Percentiles rank a stretch among this genome's conserved stretches.
These are phyloP conservation scores for Sphaerophoria taeniata DNA, from an alignment of 2,888 invertebrate genomes.

Conservation along the genomic window DNA sequence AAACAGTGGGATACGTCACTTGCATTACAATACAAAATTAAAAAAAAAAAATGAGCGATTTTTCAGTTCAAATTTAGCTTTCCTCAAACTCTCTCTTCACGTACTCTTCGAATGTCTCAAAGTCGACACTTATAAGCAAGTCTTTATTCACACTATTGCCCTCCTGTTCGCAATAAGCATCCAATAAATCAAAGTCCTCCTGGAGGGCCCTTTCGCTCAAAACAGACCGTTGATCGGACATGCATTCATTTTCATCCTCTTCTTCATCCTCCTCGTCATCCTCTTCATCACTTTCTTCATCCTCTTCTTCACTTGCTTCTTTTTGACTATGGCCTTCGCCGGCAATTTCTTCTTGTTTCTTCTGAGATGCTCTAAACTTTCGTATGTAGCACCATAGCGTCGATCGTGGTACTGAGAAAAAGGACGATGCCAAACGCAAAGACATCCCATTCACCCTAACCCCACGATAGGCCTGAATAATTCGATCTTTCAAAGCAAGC, in stretches of 20 bases:
- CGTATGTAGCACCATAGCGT: constrained; percentile 70
- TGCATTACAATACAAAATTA: too few relatives aligned
- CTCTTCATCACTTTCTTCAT: background rate
- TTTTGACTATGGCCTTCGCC: background rate
- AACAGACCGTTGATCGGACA: background rate
- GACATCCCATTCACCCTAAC: constrained; percentile 75
- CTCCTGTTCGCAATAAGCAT: constrained; percentile 14
- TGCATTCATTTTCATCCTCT: background rate
- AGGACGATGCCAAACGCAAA: constrained; percentile 74
- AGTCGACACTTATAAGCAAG: constrained; percentile 58
- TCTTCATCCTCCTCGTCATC: background rate
- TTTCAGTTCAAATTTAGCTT: background rate
- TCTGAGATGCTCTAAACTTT: constrained; percentile 41
- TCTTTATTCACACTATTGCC: constrained; percentile 37
- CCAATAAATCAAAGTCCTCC: constrained; percentile 30
- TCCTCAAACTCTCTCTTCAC: constrained; percentile 55
- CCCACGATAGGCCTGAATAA: constrained; percentile 73
- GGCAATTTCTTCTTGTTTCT: background rate
- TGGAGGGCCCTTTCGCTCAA: background rate
- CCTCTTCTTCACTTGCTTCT: background rate
- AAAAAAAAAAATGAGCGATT: background rate
- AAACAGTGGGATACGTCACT: too few relatives aligned
- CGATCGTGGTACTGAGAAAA: constrained; percentile 70
- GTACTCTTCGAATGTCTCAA: constrained; percentile 55
- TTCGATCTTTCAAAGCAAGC: constrained; percentile 62